Evolutionary conservation across 2,888 invertebrate genomes (phyloP).

Genomic region (Tigriopus californicus): DNA sequence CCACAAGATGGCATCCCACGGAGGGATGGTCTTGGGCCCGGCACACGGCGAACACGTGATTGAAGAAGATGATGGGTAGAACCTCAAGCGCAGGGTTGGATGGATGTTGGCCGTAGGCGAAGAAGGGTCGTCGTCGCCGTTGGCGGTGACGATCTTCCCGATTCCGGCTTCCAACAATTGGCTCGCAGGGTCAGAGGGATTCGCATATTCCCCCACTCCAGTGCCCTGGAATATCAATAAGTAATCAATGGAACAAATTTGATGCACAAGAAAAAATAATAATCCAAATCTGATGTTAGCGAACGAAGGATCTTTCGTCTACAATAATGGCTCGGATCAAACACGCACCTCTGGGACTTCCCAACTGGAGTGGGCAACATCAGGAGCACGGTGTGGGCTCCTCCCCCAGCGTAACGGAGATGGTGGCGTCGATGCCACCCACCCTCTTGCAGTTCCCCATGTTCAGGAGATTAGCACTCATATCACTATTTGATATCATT

Average conservation of each 20-base stretch:
- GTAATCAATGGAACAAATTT: neutral
- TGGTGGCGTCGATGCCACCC: conserved; percentile 26
- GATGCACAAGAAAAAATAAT: neutral
- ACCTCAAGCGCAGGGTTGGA: no score
- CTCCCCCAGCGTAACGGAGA: conserved; percentile 69
- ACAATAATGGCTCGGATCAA: conserved; percentile 33
- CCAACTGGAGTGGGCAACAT: conserved; percentile 67
- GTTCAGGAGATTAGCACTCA: neutral
- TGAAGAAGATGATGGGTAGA: no score
- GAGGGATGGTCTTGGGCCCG: conserved; percentile 38
- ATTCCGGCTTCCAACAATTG: conserved; percentile 15
- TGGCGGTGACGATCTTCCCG: no score
- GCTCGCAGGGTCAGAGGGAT: conserved; percentile 38
- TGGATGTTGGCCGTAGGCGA: no score
- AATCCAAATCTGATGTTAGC: conserved; percentile 28
- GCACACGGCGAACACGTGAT: neutral
- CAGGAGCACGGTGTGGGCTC: conserved; percentile 99
- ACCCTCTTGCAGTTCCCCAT: neutral
- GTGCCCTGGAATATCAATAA: conserved; percentile 33
- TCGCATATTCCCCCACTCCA: conserved; percentile 48
- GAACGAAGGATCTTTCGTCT: no score
- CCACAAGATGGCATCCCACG: conserved; percentile 66
- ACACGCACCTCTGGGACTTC: conserved; percentile 32
- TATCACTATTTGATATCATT: neutral
- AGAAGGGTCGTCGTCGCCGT: neutral